Evolutionary conservation across 2,113 vertebrate species (phyloP), one percentile per base, ranked within the genome.

Genomic region (Morone saxatilis): DNA sequence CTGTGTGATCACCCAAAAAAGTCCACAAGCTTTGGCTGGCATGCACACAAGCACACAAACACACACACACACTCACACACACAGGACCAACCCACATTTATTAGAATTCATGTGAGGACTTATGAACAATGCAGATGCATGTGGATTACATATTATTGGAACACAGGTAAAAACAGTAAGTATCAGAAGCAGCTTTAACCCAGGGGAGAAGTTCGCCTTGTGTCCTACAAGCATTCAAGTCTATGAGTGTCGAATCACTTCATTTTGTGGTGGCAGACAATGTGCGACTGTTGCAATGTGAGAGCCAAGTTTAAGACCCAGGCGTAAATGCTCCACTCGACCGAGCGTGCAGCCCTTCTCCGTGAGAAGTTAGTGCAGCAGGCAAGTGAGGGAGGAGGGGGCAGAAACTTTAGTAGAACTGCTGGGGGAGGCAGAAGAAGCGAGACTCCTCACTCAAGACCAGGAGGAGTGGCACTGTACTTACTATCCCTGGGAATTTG

Each of bases 401-500:
- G 56, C 53, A 81, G 40, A 60, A 76, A 56, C 68, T 78, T 38
- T 51, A 60, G 63, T 69, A 79, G 80, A 86, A 12, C 22, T 71
- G 78, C 74, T 73, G 71, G n/a, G 66, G 70, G 74, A 75, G 76
- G 78, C 67, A 89, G 68, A 83, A 47, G 84, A 43, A 80, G 87
- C 45, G 38, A 83, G 71, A 75, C 56, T 70, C 84, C 89, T 86
- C 85, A 47, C 86, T 69, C 45, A 22, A 59, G 50, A 83, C 76
- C 83, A 81, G 76, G 75, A 86, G 85, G 65, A 71, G 89, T 56
- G 78, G 89, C 71, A 54, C 92, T 85, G 92, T 94, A 97, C 97
- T 98, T 96, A 98, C 97, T 96, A 97, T 96, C 95, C 96, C 96
- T 22, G 96, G 94, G 14, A 95, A 92, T 94, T 97, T 97, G 92